Percentiles rank a stretch among this genome's conserved stretches.
Evolutionary conservation across 2,113 vertebrate genomes (phyloP).

Genomic region (Chitala chitala): DNA sequence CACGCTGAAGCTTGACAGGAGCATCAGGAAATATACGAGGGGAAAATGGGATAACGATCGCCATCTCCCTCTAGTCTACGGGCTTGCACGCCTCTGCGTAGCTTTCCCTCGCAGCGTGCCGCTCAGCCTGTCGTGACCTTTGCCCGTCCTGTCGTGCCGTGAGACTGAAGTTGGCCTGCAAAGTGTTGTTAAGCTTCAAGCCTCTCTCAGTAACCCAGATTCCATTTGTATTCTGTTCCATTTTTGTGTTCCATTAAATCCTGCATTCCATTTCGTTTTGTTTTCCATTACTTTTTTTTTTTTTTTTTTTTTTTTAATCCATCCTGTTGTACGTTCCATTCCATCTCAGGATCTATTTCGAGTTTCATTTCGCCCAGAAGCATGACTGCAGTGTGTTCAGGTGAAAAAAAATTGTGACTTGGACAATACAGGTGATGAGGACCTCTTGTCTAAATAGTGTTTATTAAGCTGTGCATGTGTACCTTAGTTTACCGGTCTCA

Average conservation of each 20-base stretch:
- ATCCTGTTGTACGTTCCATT: neutral
- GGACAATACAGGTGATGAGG: neutral
- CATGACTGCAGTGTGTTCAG: neutral
- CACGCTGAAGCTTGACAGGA: slow-evolving; percentile 29
- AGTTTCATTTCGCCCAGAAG: neutral
- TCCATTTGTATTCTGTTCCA: neutral
- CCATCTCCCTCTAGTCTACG: slow-evolving; percentile 13
- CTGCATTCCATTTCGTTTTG: neutral
- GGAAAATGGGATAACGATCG: slow-evolving; percentile 28
- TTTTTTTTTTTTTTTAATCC: neutral
- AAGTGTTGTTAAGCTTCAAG: neutral
- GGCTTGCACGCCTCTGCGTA: neutral
- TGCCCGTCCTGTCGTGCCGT: no score
- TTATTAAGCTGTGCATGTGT: neutral
- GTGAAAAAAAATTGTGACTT: neutral
- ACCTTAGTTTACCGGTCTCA: neutral
- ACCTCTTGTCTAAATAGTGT: neutral
- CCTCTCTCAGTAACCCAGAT: neutral
- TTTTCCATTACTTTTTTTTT: neutral
- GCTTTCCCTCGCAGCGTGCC: neutral
- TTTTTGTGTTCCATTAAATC: neutral
- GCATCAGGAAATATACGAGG: slow-evolving; percentile 24
- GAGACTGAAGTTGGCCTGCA: neutral
- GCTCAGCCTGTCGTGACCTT: no score
- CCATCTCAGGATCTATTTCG: neutral